Evolutionary conservation across 2,113 vertebrate genomes (phyloP).

Genomic region (Orientallactaga bullata): DNA sequence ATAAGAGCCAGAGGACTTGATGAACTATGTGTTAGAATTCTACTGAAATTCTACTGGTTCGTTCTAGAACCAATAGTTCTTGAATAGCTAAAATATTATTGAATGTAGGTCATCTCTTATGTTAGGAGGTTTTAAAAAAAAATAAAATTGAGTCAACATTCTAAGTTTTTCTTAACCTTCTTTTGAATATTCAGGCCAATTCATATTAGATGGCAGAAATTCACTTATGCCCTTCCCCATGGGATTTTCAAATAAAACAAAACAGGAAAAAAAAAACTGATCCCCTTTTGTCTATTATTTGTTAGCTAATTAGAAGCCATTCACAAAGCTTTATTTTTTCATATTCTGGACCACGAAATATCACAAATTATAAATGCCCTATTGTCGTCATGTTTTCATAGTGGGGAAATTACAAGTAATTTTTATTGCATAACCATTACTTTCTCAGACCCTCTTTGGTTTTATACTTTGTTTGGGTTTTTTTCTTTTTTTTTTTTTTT

Average conservation of each 20-base stretch:
- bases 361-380: background rate
- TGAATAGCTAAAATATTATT: slow-evolving; percentile 48
- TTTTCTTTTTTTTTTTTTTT: background rate
- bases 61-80: slow-evolving; percentile 32
- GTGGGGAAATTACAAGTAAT: slow-evolving; percentile 63
- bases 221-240: background rate
- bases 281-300: background rate
- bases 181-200: slow-evolving; percentile 48
- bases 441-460: slow-evolving; percentile 61
- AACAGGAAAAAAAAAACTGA: slow-evolving; percentile 37
- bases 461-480: slow-evolving; percentile 25
- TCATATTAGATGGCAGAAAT: slow-evolving; percentile 42
- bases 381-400: slow-evolving; percentile 10
- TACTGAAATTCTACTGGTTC: slow-evolving; percentile 47
- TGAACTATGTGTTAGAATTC: slow-evolving; percentile 54
- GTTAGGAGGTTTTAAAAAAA: background rate
- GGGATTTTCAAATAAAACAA: slow-evolving; percentile 57
- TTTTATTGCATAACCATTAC: slow-evolving; percentile 75
- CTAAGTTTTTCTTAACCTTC: slow-evolving; percentile 45
- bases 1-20: slow-evolving; percentile 1
- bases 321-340: background rate
- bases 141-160: slow-evolving; percentile 60
- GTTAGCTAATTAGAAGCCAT: slow-evolving; percentile 19
- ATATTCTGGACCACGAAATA: background rate
- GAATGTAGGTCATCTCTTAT: slow-evolving; percentile 13